phyloP scores from a whole-genome alignment of 2,888 invertebrate species.

The Opisthograptis luteolata region DNA sequence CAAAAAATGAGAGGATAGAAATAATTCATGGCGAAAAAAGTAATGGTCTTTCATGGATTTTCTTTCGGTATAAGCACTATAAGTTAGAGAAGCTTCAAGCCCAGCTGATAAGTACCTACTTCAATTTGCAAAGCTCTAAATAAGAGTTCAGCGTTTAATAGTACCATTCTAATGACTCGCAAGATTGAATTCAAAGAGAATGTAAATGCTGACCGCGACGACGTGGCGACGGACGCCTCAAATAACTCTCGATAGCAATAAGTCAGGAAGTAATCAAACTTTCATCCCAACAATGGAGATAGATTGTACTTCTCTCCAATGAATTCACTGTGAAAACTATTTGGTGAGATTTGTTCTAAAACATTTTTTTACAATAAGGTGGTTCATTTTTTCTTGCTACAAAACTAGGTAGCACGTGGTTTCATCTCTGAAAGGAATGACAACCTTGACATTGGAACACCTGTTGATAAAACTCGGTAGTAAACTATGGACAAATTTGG shows the following conservation, averaged over 20 bases:
- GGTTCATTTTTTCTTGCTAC: background rate
- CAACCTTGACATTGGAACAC: constrained; percentile 33
- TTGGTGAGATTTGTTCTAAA: background rate
- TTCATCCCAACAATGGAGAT: constrained; percentile 15
- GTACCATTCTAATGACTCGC: constrained; percentile 12
- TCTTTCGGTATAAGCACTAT: too few species aligned
- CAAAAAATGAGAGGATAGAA: background rate
- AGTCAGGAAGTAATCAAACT: constrained; percentile 13
- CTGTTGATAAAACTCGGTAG: constrained; percentile 14
- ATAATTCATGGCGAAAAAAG: too few species aligned
- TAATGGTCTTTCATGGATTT: too few species aligned
- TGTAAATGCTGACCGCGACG: too few species aligned
- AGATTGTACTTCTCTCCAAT: constrained; percentile 3
- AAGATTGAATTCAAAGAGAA: too few species aligned
- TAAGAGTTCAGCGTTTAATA: background rate
- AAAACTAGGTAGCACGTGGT: constrained; percentile 17
- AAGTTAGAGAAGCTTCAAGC: background rate
- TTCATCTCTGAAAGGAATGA: constrained; percentile 8
- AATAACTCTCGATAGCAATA: constrained; percentile 12
- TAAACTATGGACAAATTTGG: constrained; percentile 26
- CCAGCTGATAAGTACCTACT: too few species aligned
- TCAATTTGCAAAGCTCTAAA: constrained; percentile 8
- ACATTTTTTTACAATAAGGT: background rate
- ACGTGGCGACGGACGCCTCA: background rate
- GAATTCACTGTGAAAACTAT: constrained; percentile 5